These are phyloP conservation scores for Gallinago paraguaiae DNA, from an alignment of 2,113 vertebrate species.

Conservation along the genomic window DNA sequence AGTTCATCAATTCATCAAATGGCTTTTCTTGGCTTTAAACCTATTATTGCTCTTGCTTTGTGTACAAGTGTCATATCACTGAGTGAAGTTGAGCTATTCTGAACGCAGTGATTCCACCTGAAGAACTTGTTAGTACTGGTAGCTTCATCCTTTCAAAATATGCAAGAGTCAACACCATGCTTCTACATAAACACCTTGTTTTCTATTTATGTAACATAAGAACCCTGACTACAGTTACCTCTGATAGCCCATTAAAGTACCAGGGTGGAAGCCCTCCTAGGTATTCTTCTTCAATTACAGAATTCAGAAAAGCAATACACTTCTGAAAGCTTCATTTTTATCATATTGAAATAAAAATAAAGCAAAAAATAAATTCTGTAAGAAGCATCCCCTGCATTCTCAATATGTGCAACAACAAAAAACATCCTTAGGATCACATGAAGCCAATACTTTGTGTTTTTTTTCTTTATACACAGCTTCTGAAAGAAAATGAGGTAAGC, in stretches of 20 bases:
- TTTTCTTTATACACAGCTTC: not conserved
- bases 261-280: not conserved
- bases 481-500: not conserved
- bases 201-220: not conserved
- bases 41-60: not conserved
- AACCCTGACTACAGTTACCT: not conserved
- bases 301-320: not conserved
- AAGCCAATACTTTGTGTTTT: not conserved
- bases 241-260: not conserved
- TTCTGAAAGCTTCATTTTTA: not conserved
- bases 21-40: not conserved
- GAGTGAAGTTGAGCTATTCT: not conserved
- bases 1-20: not conserved
- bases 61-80: not conserved
- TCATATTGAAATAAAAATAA: not conserved
- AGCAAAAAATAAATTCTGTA: not conserved
- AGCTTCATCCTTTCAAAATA: not conserved
- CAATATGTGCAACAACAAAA: not conserved
- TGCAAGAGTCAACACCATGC: not conserved
- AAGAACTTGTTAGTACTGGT: not conserved
- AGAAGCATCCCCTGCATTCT: not conserved
- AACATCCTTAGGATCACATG: not conserved
- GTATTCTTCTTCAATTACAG: not conserved
- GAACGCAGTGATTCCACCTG: not conserved
- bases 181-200: not conserved